A percentile compares a stretch with the other conserved stretches of the same genome.
Conservation (phyloP, 2,113 vertebrate genomes). For the Cricetomys ansorgei region DNA sequence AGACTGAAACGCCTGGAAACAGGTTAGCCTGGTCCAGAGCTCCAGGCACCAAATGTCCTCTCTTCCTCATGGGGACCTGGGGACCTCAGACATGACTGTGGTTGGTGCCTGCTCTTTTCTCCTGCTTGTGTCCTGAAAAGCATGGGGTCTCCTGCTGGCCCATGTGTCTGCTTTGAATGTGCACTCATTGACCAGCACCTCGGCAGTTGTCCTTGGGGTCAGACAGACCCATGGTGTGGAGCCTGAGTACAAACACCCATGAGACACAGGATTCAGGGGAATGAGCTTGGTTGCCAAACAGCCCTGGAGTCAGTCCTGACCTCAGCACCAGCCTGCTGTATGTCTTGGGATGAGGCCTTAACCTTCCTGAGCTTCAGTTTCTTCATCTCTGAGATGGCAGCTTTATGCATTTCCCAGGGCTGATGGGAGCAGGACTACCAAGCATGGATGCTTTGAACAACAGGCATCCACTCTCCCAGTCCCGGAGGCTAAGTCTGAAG, state of each 20-base stretch:
- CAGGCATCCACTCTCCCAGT: background rate
- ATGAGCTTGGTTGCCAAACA: background rate
- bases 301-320: background rate
- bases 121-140: background rate
- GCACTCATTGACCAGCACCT: background rate
- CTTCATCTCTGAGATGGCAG: background rate
- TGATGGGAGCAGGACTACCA: background rate
- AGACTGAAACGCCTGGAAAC: background rate
- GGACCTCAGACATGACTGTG: background rate
- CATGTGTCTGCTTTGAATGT: background rate
- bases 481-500: background rate
- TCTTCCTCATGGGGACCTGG: background rate
- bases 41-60: too few relatives aligned
- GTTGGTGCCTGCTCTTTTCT: background rate
- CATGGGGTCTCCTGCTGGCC: background rate
- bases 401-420: background rate
- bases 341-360: background rate
- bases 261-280: background rate
- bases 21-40: background rate
- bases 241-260: background rate
- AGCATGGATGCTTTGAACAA: background rate
- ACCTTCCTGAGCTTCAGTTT: background rate
- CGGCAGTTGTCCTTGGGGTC: background rate
- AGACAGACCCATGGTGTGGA: accelerated
- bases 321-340: background rate